Evolutionary conservation across 2,113 vertebrate species (phyloP).

Genomic region (Melospiza georgiana): DNA sequence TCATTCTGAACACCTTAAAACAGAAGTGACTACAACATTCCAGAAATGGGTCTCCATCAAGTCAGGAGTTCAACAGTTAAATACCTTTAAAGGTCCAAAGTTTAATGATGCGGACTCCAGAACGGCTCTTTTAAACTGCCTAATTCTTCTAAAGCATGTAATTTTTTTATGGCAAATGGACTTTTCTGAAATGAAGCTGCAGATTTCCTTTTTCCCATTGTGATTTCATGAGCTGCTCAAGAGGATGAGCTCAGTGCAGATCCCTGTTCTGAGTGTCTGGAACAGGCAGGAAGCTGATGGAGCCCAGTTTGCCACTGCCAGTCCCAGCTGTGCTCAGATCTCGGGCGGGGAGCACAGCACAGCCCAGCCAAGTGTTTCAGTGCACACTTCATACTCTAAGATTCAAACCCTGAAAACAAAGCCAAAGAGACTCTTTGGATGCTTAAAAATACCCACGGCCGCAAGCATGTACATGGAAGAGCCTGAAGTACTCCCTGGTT

Average conservation of each 20-base stretch:
- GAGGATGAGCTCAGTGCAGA: background rate
- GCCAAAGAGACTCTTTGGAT: background rate
- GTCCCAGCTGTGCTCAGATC: background rate
- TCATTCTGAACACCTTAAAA: constrained; percentile 27
- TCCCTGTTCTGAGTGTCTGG: background rate
- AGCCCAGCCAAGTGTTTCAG: background rate
- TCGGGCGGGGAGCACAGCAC: background rate
- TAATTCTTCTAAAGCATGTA: background rate
- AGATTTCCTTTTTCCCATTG: background rate
- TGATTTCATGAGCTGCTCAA: background rate
- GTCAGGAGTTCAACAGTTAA: constrained; percentile 39
- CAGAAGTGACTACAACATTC: constrained; percentile 25
- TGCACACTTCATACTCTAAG: background rate
- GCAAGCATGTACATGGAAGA: background rate
- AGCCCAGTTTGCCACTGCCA: background rate
- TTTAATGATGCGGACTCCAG: constrained; percentile 8
- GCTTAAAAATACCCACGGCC: background rate
- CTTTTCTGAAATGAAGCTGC: background rate
- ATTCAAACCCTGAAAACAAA: background rate
- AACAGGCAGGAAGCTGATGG: background rate
- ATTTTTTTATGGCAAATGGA: background rate
- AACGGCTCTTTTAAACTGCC: background rate
- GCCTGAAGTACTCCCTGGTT: background rate
- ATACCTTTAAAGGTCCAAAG: constrained; percentile 25
- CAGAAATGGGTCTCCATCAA: background rate